Base-by-base conservation (phyloP, 2,888 invertebrate genomes). In the Zygaena filipendulae region DNA sequence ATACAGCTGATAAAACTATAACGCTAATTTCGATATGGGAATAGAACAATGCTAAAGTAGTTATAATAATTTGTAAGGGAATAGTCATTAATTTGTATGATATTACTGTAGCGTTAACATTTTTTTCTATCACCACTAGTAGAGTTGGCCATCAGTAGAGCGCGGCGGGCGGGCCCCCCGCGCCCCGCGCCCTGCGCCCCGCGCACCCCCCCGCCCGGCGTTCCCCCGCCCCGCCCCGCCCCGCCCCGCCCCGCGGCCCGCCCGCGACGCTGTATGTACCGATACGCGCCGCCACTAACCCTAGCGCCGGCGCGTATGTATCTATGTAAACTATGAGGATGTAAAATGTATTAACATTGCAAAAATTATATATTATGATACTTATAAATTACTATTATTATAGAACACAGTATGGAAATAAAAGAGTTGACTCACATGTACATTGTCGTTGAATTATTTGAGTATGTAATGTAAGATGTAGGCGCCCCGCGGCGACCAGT, bases 81-180 rank as follows among this genome's bases (percentile, higher is more conserved):
- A 77, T 79, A 79, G 79, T 79, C 79, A 79, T 79, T 79, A 77
- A 77, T 74, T 75, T 79, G 79, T 79, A 79, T 77, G 75, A 79
- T 79, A 79, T 77, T 75, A 75, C 68, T 69, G 77, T 79, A 77
- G 75, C 68, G 63, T 66, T 72, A 69, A 70, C 67, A 16, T 16
- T 16, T 67, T 74, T 71, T 75, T 75, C 66, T 71, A 75, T 72
- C 63, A 69, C 68, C 74, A 70, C 64, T 69, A 59, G 49, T 45
- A 43, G 47, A 45, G 49, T 43, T n/a, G n/a, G n/a, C n/a, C n/a
- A n/a, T n/a, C n/a, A n/a, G 52, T 55, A 51, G 58, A 57, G 60
- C 38, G 52, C 39, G 42, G 48, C 43, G 45, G 43, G 43, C 42
- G 43, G 38, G 40, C 40, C 39, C 32, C 35, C 40, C n/a, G n/a